Base-by-base conservation (phyloP, 2,113 vertebrate species). In the Eptesicus fuscus region DNA sequence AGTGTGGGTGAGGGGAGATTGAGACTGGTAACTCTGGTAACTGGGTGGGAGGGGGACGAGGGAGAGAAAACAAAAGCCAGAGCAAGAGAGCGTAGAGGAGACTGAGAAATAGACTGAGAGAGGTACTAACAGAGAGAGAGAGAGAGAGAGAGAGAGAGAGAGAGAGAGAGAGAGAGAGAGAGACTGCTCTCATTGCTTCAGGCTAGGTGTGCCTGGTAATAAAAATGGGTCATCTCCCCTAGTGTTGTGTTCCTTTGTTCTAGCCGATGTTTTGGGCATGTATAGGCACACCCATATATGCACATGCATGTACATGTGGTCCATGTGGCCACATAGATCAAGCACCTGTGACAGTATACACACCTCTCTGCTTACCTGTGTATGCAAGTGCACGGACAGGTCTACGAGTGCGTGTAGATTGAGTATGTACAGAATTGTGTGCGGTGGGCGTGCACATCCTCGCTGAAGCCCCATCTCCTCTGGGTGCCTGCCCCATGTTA, bases 401-500 rank as follows among this genome's bases (percentile, higher is more conserved):
- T 25, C 78, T 56, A 9, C 0, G 5, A 3, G 56, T 3, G n/a
- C 65, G 0, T 12, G 32, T 1, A 30, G 74, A 9, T 9, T 25
- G 12, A 11, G 76, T 4, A 0, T 4, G 2, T 9, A 2, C 85
- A 32, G 69, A 59, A 2, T 35, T 3, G 4, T 0, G 5, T 8
- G 56, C 0, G 0, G 53, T 1, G 4, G 82, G 35, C 30, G 1
- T 2, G 5, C 44, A 14, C 0, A 0, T 22, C 76, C 61, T 70
- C 3, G 2, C 61, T 3, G 44, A 25, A 13, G 37, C n/a, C 0
- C 47, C 13, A 7, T 14, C 16, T 70, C 25, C 23, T n/a, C 42
- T 22, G 23, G 10, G 63, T 17, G 9, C 18, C 23, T 10, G 1
- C 14, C 61, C 56, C 3, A 0, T 1, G 28, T 25, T 3, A 5